Conservation (phyloP, 1,140 invertebrate genomes). For the Drosophila hydei region DNA sequence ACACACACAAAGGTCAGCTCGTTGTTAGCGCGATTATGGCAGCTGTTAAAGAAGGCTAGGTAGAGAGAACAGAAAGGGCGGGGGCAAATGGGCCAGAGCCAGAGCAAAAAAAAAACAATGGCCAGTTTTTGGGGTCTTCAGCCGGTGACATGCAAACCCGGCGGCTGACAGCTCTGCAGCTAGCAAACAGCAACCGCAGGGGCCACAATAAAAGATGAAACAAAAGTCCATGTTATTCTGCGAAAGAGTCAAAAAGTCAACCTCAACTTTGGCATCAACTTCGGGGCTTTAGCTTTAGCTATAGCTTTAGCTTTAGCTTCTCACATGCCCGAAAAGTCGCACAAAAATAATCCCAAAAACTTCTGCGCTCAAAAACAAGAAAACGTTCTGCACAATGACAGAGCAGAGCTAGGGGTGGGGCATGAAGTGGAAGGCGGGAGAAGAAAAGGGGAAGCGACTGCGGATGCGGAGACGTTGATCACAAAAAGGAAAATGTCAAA, state of each 20-base stretch:
- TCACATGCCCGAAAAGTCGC: constrained; percentile 77
- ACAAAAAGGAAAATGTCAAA: constrained; percentile 80
- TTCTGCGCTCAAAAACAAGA: constrained; percentile 77
- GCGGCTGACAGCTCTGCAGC: constrained; percentile 35
- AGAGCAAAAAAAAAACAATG: constrained; percentile 28
- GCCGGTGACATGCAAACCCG: constrained; percentile 43
- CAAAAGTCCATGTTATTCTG: constrained; percentile 80
- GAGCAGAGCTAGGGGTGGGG: neutral
- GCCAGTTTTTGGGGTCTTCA: constrained; percentile 26
- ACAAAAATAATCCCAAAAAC: constrained; percentile 81
- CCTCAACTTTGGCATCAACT: constrained; percentile 50
- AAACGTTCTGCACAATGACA: constrained; percentile 73
- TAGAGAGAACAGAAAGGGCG: no score
- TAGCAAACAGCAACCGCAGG: constrained; percentile 22
- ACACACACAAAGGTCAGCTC: constrained; percentile 34
- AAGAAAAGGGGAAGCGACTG: constrained; percentile 4
- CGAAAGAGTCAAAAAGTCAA: constrained; percentile 78
- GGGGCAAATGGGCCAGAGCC: neutral
- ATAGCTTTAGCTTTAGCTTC: constrained; percentile 20
- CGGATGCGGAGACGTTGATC: constrained; percentile 66
- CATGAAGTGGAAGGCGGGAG: neutral
- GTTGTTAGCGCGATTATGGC: constrained; percentile 48
- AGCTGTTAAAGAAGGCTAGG: constrained; percentile 21
- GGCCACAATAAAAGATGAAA: constrained; percentile 58
- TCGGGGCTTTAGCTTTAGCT: constrained; percentile 25